phyloP scores from a whole-genome alignment of 2,888 invertebrate genomes.

The Acanthacorydalis orientalis region DNA sequence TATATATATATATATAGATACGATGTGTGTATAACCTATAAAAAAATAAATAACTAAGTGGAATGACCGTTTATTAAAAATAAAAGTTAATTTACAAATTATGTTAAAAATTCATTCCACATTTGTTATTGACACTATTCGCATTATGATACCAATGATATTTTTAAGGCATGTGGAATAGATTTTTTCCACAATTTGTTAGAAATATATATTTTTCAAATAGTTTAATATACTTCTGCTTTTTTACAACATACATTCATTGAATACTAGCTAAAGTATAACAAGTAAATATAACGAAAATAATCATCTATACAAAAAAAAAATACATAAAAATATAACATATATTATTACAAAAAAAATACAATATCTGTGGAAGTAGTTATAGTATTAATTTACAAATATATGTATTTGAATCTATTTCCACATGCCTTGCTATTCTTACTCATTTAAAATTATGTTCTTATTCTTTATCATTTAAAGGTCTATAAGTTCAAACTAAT shows the following conservation, averaged over 20 bases:
- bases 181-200: conserved; percentile 10
- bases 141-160: not conserved
- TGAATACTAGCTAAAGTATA: conserved; percentile 2
- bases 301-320: not conserved
- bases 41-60: too few species aligned
- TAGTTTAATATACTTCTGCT: conserved; percentile 7
- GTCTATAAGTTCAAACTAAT: not conserved
- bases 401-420: too few species aligned
- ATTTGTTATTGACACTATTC: not conserved
- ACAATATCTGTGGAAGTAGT: not conserved
- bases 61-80: not conserved
- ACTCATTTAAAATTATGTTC: conserved; percentile 14
- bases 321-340: not conserved
- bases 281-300: not conserved
- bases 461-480: conserved; percentile 9
- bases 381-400: not conserved
- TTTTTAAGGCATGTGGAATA: conserved; percentile 23
- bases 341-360: not conserved
- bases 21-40: too few species aligned
- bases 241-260: conserved; percentile 4
- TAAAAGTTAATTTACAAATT: not conserved
- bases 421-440: conserved; percentile 10
- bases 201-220: too few species aligned
- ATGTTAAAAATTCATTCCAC: conserved; percentile 6
- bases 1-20: too few species aligned